Evolutionary conservation across 2,113 vertebrate species (phyloP), one percentile per base, ranked within the genome.

Genomic region (Romanogobio albipinnatus): DNA sequence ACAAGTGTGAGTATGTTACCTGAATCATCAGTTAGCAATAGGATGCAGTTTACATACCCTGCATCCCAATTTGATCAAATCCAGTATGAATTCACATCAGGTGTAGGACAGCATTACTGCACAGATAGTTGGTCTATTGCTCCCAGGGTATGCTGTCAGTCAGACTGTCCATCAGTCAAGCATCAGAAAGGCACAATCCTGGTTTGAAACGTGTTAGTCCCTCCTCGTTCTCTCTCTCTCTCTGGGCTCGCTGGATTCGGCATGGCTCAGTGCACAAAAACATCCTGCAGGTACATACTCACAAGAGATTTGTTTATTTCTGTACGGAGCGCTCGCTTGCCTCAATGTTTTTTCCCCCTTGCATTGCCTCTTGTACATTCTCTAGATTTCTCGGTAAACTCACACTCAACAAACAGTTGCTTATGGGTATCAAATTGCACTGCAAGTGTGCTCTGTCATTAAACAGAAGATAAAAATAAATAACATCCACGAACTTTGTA

Each of bases 261-360:
- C 77, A 82, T 22, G 74, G 80, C 83, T 78, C 83, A 74, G 43
- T 33, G 83, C 83, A 78, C 83, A 87, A 51, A 87, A 77, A 82
- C 86, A 79, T 83, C 80, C 74, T 85, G 73, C 74, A 85, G 83
- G 83, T 83, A 59, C 47, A 78, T 14, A 10, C 71, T 61, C 86
- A 82, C 62, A 17, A 29, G 80, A 83, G 64, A 78, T 87, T 84
- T 80, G 49, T 88, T 84, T 80, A 79, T 84, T 88, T 71, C 51
- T 51, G 45, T 22, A 22, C 10, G 10, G 39, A 58, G 45, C 6
- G 47, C 76, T 85, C 47, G 1, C 43, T 61, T 19, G 45, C 58
- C 22, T 70, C 6, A 39, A 39, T 0, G 9, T 17, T 45, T 75
- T 33, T 49, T 61, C 1, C 1, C 9, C 39, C 36, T 70, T 22